These are phyloP conservation scores for Chelonoidis abingdonii DNA, from an alignment of 2,113 vertebrate species.

Conservation along the genomic window DNA sequence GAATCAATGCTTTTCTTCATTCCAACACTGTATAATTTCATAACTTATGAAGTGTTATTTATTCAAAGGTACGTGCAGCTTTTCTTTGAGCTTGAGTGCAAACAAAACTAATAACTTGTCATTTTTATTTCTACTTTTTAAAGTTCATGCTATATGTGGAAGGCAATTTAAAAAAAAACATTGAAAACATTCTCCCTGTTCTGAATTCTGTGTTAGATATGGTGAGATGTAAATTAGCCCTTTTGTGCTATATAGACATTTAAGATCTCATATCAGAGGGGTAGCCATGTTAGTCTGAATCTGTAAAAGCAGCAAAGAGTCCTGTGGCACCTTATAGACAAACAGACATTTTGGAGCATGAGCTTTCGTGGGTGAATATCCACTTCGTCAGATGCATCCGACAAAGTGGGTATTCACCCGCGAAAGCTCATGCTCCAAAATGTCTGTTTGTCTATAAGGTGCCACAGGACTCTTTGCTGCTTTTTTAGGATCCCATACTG, in stretches of 20 bases:
- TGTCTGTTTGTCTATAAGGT: too few relatives aligned
- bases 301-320: too few relatives aligned
- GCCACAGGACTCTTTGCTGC: too few relatives aligned
- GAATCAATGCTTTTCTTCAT: conserved; percentile 64
- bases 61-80: conserved; percentile 48
- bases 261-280: not conserved
- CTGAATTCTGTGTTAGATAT: not conserved
- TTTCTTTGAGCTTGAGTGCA: conserved; percentile 43
- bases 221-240: not conserved
- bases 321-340: too few relatives aligned
- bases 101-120: conserved; percentile 46
- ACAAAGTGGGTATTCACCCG: too few relatives aligned
- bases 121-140: not conserved
- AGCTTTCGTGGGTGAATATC: too few relatives aligned
- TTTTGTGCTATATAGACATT: not conserved
- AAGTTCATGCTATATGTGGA: rapidly evolving
- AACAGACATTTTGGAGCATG: too few relatives aligned
- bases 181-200: not conserved
- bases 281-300: too few relatives aligned
- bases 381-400: too few relatives aligned
- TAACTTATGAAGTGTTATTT: conserved; percentile 63
- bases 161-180: not conserved
- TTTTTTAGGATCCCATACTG: not conserved
- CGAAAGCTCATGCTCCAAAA: too few relatives aligned
- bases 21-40: conserved; percentile 11